Evolutionary conservation across 2,113 vertebrate genomes (phyloP).

Genomic region (Tragelaphus scriptus): DNA sequence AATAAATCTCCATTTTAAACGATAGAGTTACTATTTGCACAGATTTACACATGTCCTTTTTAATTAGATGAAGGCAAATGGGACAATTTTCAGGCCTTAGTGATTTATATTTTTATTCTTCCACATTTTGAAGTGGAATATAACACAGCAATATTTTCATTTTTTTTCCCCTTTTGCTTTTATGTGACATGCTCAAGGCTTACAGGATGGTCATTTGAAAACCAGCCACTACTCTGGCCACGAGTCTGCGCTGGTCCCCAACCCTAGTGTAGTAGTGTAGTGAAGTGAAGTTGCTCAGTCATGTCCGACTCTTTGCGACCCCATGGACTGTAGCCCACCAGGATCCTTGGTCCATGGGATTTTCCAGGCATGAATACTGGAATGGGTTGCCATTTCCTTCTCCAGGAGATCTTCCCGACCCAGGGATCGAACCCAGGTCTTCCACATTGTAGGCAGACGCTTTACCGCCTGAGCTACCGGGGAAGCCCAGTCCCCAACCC

Average conservation of each 20-base stretch:
- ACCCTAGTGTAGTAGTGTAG: neutral
- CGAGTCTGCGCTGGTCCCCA: neutral
- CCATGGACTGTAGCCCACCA: too few species aligned
- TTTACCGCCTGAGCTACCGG: too few species aligned
- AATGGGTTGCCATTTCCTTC: too few species aligned
- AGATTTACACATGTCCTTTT: neutral
- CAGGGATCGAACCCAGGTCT: too few species aligned
- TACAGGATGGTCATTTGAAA: neutral
- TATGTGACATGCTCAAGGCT: neutral
- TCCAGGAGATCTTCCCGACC: too few species aligned
- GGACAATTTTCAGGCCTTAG: neutral
- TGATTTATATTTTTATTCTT: neutral
- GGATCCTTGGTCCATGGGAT: too few species aligned
- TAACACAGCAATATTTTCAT: neutral
- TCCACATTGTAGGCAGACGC: too few species aligned
- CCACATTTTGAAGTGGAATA: neutral
- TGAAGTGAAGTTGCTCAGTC: too few species aligned
- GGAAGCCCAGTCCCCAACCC: neutral
- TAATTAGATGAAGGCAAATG: neutral
- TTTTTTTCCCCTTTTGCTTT: neutral
- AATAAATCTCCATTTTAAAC: neutral
- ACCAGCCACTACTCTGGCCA: neutral
- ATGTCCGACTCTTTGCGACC: too few species aligned
- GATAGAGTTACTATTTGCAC: neutral
- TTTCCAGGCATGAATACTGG: too few species aligned